Conservation (phyloP, 2,113 vertebrate genomes). For the Canis aureus region DNA sequence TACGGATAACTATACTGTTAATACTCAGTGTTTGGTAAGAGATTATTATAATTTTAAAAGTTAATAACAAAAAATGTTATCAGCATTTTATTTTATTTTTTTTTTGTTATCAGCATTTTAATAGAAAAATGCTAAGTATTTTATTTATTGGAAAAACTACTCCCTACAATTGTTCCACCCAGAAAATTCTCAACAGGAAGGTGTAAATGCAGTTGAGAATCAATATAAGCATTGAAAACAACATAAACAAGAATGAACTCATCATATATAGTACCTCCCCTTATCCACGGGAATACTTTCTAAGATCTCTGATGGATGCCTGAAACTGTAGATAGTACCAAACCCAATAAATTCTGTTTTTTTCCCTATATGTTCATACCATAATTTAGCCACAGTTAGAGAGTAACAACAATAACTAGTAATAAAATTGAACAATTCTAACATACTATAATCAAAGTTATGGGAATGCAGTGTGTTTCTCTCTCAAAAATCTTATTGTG, state of each 20-base stretch:
- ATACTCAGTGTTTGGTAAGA: neutral
- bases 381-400: neutral
- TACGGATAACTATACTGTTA: neutral
- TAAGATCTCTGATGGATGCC: neutral
- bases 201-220: neutral
- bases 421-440: neutral
- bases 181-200: neutral
- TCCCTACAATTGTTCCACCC: neutral
- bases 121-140: neutral
- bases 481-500: neutral
- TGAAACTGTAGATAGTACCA: neutral
- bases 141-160: neutral
- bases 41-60: conserved; percentile 36
- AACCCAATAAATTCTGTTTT: neutral
- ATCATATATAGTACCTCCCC: neutral
- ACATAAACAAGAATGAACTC: neutral
- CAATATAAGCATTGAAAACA: neutral
- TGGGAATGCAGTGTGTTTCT: neutral
- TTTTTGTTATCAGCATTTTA: neutral
- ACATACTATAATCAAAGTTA: neutral
- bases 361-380: neutral
- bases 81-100: neutral
- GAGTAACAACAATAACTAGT: neutral
- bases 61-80: neutral
- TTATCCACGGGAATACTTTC: neutral